Base-by-base conservation (phyloP, 2,888 invertebrate genomes). In the Exocentrus adspersus region DNA sequence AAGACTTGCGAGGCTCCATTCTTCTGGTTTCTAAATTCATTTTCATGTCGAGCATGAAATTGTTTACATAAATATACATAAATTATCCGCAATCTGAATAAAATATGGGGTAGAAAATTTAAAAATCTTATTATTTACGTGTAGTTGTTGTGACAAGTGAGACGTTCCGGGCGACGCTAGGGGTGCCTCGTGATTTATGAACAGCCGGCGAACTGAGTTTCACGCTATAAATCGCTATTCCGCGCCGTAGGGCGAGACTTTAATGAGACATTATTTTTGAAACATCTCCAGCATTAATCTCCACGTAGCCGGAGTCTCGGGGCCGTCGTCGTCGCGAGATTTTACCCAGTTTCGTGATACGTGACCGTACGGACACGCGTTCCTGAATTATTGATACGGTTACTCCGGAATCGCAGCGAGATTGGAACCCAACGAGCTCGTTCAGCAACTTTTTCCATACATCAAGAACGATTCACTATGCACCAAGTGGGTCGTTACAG, bases 251-350 rank as follows among this genome's bases (percentile, higher is more conserved):
- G 72, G 70, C 72, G 72, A 72, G 79, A 80, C 79, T 77, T 79
- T 80, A 80, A 80, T 79, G 79, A 80, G 80, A 80, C 79, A 78
- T 78, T 79, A 78, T 79, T 79, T 79, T 79, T 78, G 77, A 78
- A 78, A 78, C 78, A 78, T 77, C 73, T 75, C 72, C 61, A 65
- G 73, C 78, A 79, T 79, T 80, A 78, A 78, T 79, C 78, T 76
- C 73, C 69, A 66, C 69, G 72, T 69, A 73, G 71, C 65, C 59
- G 50, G 60, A 64, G 64, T 65, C 63, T 64, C 59, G 50, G 60
- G 62, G 64, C 64, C 63, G 62, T 69, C 65, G 68, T 70, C 65
- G 68, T 71, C 68, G 72, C 73, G 72, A 72, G 72, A 71, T 69
- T 58, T 41, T 50, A 64, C 64, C 60, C 21, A n/a, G n/a, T n/a